Evolutionary conservation across 2,888 invertebrate genomes (phyloP).

Genomic region (Heliothis peltigera): DNA sequence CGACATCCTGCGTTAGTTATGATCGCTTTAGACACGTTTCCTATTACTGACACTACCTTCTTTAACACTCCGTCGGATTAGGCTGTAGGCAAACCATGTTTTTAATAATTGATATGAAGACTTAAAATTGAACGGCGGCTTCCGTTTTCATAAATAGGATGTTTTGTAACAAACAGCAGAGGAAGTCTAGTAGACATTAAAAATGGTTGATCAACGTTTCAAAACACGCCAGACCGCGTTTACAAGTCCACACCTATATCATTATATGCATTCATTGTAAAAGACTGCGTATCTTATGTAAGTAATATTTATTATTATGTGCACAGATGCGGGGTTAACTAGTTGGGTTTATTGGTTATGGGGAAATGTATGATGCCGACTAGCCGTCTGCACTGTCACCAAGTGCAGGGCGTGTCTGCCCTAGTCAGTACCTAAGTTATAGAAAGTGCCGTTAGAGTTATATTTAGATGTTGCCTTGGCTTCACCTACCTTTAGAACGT

Average conservation of each 20-base stretch:
- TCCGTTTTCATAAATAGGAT: conserved; percentile 61
- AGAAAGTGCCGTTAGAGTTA: conserved; percentile 55
- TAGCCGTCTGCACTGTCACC: conserved; percentile 40
- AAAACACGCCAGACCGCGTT: conserved; percentile 46
- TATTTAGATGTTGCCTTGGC: conserved; percentile 45
- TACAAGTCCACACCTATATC: conserved; percentile 47
- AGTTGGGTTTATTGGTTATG: conserved; percentile 24
- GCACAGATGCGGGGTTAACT: conserved; percentile 13
- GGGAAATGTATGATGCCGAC: conserved; percentile 39
- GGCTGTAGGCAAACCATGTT: conserved; percentile 37
- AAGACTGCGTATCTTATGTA: conserved; percentile 49
- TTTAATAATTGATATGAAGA: conserved; percentile 52
- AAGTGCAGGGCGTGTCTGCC: conserved; percentile 18
- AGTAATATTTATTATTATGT: conserved; percentile 35
- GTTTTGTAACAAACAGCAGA: conserved; percentile 60
- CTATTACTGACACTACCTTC: conserved; percentile 33
- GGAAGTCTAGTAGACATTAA: conserved; percentile 65
- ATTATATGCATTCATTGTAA: conserved; percentile 46
- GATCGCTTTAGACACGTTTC: conserved; percentile 36
- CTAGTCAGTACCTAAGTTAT: conserved; percentile 19
- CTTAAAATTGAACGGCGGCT: conserved; percentile 47
- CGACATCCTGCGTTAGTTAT: conserved; percentile 53
- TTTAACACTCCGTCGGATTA: conserved; percentile 11
- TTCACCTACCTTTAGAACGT: conserved; percentile 3
- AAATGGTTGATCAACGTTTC: conserved; percentile 57